Conservation (phyloP, 2,797 vertebrate species). For the Rhincodon typus region DNA sequence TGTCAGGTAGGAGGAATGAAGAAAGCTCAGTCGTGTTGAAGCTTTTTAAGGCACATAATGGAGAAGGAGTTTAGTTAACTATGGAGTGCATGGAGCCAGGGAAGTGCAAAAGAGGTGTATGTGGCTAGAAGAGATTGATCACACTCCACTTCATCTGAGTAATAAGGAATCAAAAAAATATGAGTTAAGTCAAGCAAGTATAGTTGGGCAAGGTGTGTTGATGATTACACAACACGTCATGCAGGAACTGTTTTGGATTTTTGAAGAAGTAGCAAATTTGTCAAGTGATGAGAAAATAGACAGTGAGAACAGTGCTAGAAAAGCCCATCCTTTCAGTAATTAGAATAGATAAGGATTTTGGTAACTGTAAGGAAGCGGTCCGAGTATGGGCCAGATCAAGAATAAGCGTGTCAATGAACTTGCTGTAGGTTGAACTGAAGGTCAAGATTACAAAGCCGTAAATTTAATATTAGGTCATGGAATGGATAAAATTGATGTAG, state of each 20-base stretch:
- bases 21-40: not conserved
- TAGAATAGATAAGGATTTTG: not conserved
- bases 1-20: not conserved
- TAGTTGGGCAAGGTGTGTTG: not conserved
- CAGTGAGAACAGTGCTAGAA: not conserved
- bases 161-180: not conserved
- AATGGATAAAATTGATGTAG: not conserved
- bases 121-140: not conserved
- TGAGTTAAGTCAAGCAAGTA: not conserved
- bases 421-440: not conserved
- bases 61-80: not conserved
- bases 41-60: not conserved
- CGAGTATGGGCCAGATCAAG: not conserved
- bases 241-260: not conserved
- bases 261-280: not conserved
- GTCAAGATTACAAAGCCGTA: not conserved
- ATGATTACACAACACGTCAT: not conserved
- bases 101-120: not conserved
- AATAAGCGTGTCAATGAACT: not conserved
- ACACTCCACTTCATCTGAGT: not conserved
- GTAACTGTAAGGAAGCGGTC: not conserved
- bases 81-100: too few species aligned
- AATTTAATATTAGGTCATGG: not conserved
- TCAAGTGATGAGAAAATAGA: not conserved
- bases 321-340: not conserved